Percentiles rank a stretch among this genome's conserved stretches.
Conservation (phyloP, 2,113 vertebrate species). For the Gnathonemus echidnorhynchus region DNA sequence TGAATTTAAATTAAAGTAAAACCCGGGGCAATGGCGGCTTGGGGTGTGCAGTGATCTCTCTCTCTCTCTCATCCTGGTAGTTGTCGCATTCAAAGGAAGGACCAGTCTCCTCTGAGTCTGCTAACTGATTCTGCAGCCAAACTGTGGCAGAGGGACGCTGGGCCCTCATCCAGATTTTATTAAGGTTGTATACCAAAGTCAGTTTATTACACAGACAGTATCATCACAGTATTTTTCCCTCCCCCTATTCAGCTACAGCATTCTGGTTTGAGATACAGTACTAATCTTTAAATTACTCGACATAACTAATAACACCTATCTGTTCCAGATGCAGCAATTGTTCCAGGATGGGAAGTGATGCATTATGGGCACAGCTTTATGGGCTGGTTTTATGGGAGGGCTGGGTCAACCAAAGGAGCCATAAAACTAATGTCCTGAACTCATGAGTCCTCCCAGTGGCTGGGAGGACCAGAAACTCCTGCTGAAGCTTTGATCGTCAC, state of each 20-base stretch:
- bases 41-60: conserved; percentile 5
- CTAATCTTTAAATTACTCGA: background rate
- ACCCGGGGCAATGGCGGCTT: background rate
- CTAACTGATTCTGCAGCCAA: background rate
- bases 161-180: conserved; percentile 1
- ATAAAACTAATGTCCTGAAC: background rate
- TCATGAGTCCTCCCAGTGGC: background rate
- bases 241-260: background rate
- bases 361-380: background rate
- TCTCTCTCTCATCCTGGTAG: background rate
- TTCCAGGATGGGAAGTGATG: background rate
- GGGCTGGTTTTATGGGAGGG: background rate
- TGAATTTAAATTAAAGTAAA: conserved; percentile 3
- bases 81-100: background rate
- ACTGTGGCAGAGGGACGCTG: background rate
- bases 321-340: background rate
- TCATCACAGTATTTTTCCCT: background rate
- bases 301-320: background rate
- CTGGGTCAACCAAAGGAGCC: background rate
- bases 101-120: background rate
- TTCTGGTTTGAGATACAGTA: background rate
- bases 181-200: background rate
- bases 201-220: background rate
- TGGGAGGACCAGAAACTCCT: background rate
- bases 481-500: background rate